phyloP scores from a whole-genome alignment of 2,797 vertebrate species.

The Cyclopterus lumpus region DNA sequence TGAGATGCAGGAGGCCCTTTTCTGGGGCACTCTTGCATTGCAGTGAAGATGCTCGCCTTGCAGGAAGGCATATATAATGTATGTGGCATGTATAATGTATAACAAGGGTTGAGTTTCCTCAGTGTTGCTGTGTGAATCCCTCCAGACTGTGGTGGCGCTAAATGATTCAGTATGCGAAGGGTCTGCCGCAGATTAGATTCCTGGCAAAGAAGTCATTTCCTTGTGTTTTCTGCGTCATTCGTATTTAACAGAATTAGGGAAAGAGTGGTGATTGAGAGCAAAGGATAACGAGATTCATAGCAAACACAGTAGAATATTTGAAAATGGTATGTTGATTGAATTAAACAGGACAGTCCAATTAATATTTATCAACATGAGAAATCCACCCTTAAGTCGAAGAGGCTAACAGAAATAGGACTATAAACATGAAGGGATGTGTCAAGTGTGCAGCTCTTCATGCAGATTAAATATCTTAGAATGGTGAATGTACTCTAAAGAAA shows the following conservation, averaged over 20 bases:
- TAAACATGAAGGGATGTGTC: background rate
- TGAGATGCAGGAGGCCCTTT: conserved; percentile 43
- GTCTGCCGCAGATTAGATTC: conserved; percentile 47
- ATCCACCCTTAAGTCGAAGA: background rate
- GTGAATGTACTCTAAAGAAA: background rate
- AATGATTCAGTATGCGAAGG: conserved; percentile 75
- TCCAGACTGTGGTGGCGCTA: conserved; percentile 63
- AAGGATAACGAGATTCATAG: background rate
- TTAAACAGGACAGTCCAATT: background rate
- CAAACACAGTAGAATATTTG: background rate
- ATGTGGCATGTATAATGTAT: conserved; percentile 82
- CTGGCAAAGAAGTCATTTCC: conserved; percentile 35
- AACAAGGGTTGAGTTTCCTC: conserved; percentile 75
- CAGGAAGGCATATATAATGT: conserved; percentile 80
- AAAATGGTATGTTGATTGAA: background rate
- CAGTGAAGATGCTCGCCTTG: conserved; percentile 71
- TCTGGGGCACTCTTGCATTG: conserved; percentile 58
- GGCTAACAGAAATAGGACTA: background rate
- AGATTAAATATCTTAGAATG: background rate
- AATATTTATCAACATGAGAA: background rate
- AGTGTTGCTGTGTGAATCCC: conserved; percentile 67
- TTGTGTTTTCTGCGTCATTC: conserved; percentile 25
- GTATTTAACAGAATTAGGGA: conserved; percentile 8
- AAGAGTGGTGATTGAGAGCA: conserved; percentile 3
- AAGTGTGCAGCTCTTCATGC: background rate